Evolutionary conservation across 2,888 invertebrate genomes (phyloP).

Genomic region (Exocentrus adspersus): DNA sequence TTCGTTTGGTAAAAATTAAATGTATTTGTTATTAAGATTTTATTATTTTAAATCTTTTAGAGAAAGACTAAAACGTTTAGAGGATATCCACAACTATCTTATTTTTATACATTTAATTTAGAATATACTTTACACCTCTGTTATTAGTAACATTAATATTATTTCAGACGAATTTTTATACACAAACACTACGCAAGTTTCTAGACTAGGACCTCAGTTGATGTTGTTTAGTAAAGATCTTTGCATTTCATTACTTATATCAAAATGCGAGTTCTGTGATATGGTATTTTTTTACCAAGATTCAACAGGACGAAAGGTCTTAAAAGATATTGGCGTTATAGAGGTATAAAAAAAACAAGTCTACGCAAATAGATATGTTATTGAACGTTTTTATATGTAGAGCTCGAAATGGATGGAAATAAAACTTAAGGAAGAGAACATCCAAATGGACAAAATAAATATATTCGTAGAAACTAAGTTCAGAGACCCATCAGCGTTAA

Average conservation of each 20-base stretch:
- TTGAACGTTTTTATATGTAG: constrained; percentile 38
- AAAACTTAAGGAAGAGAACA: constrained; percentile 54
- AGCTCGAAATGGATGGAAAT: constrained; percentile 54
- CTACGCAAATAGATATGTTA: background rate
- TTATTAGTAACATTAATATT: too few species aligned
- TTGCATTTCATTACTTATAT: constrained; percentile 55
- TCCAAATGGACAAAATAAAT: constrained; percentile 50
- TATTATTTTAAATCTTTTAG: too few species aligned
- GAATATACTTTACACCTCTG: too few species aligned
- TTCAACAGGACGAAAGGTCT: constrained; percentile 37
- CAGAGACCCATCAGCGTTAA: constrained; percentile 34
- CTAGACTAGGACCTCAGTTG: constrained; percentile 55
- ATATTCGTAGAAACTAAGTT: constrained; percentile 57
- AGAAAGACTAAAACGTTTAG: too few species aligned
- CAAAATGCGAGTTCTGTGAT: constrained; percentile 54
- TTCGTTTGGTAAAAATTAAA: too few species aligned
- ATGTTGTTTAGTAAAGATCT: constrained; percentile 50
- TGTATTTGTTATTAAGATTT: too few species aligned
- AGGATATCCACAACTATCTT: too few species aligned
- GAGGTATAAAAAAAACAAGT: background rate
- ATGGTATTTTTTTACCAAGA: constrained; percentile 54
- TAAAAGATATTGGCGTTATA: constrained; percentile 47
- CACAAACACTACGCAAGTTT: constrained; percentile 52
- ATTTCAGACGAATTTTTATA: constrained; percentile 57
- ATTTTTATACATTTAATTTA: too few species aligned